These are phyloP conservation scores for Martes martes DNA, from an alignment of 2,113 vertebrate species.

Conservation along the genomic window DNA sequence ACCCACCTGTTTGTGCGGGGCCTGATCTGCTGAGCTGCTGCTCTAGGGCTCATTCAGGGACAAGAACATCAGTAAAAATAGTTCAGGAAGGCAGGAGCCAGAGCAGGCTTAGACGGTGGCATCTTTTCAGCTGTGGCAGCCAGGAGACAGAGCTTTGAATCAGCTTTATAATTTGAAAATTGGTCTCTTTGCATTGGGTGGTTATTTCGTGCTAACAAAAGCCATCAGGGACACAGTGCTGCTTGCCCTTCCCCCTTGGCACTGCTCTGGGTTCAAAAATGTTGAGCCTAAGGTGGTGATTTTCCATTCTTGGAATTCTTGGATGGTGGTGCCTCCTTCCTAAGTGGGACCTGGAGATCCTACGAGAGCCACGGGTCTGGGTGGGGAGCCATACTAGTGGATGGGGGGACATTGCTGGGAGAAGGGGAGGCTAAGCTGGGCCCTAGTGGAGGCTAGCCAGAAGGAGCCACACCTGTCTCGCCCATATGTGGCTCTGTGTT, in stretches of 20 bases:
- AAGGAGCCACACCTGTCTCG: not conserved
- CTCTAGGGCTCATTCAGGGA: not conserved
- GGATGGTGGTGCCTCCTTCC: not conserved
- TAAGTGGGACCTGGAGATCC: not conserved
- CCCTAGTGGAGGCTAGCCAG: not conserved
- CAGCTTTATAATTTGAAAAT: slow-evolving; percentile 71
- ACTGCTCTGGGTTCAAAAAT: not conserved
- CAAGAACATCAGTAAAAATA: not conserved
- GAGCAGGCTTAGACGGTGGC: not conserved
- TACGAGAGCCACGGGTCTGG: not conserved
- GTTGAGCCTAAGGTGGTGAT: not conserved
- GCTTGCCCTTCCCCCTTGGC: not conserved
- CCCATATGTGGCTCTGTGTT: not conserved
- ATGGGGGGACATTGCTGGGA: not conserved
- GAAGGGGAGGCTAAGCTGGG: not conserved
- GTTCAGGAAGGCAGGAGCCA: not conserved
- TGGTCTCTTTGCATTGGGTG: slow-evolving; percentile 32
- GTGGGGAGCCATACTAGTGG: not conserved
- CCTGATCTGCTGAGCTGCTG: not conserved
- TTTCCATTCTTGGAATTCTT: not conserved
- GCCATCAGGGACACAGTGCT: slow-evolving; percentile 5
- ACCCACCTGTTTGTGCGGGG: not conserved
- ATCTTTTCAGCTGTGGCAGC: slow-evolving; percentile 59
- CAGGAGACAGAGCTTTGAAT: slow-evolving; percentile 53
- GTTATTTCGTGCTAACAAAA: slow-evolving; percentile 49